Evolutionary conservation across 2,113 vertebrate genomes (phyloP).

Genomic region (Cyrtonyx montezumae): DNA sequence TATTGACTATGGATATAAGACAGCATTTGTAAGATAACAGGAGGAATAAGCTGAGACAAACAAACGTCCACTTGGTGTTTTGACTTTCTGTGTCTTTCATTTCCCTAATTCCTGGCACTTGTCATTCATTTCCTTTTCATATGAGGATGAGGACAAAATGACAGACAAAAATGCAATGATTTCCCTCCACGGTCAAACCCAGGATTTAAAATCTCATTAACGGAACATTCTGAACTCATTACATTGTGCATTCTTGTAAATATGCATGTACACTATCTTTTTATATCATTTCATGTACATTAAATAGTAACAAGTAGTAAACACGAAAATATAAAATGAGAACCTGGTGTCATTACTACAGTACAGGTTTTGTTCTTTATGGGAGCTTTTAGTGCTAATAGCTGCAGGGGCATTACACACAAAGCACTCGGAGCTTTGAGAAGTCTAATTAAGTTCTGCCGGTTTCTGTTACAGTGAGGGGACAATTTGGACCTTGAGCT

Average conservation of each 20-base stretch:
- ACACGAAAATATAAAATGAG: constrained; percentile 27
- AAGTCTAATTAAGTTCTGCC: constrained; percentile 35
- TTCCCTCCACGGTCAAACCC: background rate
- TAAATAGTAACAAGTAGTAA: constrained; percentile 30
- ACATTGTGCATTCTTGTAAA: background rate
- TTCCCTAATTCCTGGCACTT: background rate
- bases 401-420: background rate
- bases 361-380: constrained; percentile 25
- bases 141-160: background rate
- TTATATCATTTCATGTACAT: background rate
- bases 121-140: background rate
- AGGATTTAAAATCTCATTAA: background rate
- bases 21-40: background rate
- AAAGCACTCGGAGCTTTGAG: background rate
- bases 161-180: background rate
- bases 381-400: constrained; percentile 47
- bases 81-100: background rate
- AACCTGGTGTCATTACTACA: background rate
- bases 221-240: background rate
- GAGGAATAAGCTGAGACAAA: background rate
- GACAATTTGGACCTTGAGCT: constrained; percentile 17
- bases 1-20: background rate
- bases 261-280: background rate
- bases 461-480: background rate
- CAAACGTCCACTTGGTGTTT: background rate